phyloP scores from a whole-genome alignment of 2,113 vertebrate genomes.

The Phainopepla nitens region DNA sequence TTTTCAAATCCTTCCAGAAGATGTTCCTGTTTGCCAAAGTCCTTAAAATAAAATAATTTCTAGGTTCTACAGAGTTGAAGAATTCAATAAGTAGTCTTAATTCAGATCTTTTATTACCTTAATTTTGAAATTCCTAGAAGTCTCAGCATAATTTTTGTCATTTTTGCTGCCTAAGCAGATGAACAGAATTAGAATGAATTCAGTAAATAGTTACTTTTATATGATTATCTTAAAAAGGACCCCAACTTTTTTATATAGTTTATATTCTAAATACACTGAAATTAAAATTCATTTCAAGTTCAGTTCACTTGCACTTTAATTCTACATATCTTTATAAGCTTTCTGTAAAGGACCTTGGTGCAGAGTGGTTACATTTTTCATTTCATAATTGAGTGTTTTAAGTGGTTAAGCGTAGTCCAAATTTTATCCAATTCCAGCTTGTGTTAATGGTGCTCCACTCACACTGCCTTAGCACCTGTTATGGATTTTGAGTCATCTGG shows the following conservation, averaged over 20 bases:
- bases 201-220: not conserved
- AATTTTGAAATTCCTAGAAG: not conserved
- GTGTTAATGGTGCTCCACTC: constrained; percentile 69
- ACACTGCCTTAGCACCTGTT: constrained; percentile 79
- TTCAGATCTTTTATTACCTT: not conserved
- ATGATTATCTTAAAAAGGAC: not conserved
- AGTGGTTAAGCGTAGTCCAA: constrained; percentile 66
- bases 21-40: not conserved
- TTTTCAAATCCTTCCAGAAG: not conserved
- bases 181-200: not conserved
- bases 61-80: not conserved
- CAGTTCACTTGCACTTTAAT: constrained; percentile 30
- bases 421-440: constrained; percentile 71
- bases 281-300: not conserved
- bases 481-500: constrained; percentile 82
- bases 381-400: constrained; percentile 70
- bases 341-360: constrained; percentile 32
- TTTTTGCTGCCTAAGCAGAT: not conserved
- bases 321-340: constrained; percentile 23
- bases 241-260: not conserved
- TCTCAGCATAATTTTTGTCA: not conserved
- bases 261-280: not conserved
- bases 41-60: not conserved
- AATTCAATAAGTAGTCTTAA: not conserved
- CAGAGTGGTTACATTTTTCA: constrained; percentile 60